Base-by-base conservation (phyloP, 2,888 invertebrate genomes). In the Megamerina dolium region DNA sequence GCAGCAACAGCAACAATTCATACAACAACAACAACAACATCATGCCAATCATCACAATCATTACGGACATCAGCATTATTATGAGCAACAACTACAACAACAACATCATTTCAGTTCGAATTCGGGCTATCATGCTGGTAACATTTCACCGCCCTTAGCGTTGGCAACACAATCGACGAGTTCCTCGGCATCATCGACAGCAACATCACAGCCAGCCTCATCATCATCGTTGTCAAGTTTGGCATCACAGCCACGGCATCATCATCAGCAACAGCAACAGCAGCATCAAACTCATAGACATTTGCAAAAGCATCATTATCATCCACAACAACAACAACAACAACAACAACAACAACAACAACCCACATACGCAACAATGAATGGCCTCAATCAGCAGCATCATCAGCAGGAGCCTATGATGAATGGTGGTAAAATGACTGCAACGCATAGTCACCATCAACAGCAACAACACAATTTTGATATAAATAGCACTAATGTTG, bases 1-100 rank as follows among this genome's bases (percentile, higher is more conserved):
- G 16, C 58, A 77, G 54, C 73, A 77, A 66, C 73, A 77, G 68
- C 74, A 61, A 1, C 58, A 63, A 3, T 57, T 54, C 10, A 54
- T 61, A 14, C 52, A 57, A 17, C 54, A 57, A 23, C 55, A 58
- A 27, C 55, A 54, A 26, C 56, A 50, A 45, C 53, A 54, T 19
- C 56, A 60, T 8, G 52, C 58, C 13, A 59, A 57, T 40, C 55
- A 58, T 27, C 64, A 61, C 18, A 59, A 56, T 30, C 50, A 55
- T 18, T 54, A 59, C 33, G 58, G 60, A 45, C n/a, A n/a, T n/a
- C 64, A 57, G 13, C 53, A 55, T n/a, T 47, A 53, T 14, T 43
- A 45, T 6, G 31, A 42, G 10, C 47, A 50, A 14, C 48, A 48
- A 20, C 50, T 50, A 13, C 52, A 51, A 19, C 50, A 50, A 14